These are phyloP conservation scores for Hirundo rustica DNA, from an alignment of 2,797 vertebrate species.

Conservation along the genomic window DNA sequence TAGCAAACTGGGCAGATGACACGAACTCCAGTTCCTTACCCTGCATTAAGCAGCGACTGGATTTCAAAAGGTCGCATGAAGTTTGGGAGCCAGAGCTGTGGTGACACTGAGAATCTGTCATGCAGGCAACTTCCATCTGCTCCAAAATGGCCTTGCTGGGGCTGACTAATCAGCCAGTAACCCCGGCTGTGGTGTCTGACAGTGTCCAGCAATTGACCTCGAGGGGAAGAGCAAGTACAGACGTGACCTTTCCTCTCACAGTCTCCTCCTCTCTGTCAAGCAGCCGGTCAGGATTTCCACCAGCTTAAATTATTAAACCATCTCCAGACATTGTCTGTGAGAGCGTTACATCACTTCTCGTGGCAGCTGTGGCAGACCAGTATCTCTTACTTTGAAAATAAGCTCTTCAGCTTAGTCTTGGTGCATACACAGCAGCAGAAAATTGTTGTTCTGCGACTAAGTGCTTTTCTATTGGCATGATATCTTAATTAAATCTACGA, in stretches of 20 bases:
- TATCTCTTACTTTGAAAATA: not conserved
- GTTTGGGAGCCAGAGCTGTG: not conserved
- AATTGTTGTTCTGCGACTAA: not conserved
- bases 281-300: not conserved
- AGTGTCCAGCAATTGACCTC: not conserved
- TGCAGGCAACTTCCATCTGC: not conserved
- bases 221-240: not conserved
- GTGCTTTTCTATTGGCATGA: not conserved
- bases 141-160: not conserved
- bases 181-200: rapidly evolving
- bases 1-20: not conserved
- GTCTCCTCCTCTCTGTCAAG: not conserved
- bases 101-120: not conserved
- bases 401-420: not conserved
- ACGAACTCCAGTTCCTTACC: not conserved
- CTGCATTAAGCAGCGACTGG: not conserved
- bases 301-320: not conserved
- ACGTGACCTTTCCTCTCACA: not conserved
- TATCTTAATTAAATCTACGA: slow-evolving; percentile 56
- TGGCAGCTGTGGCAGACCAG: not conserved
- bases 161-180: not conserved
- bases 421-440: not conserved
- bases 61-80: rapidly evolving
- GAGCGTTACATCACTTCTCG: not conserved
- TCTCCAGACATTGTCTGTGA: not conserved